These are phyloP conservation scores for Microhierax caerulescens DNA, from an alignment of 2,797 vertebrate species.

Conservation along the genomic window DNA sequence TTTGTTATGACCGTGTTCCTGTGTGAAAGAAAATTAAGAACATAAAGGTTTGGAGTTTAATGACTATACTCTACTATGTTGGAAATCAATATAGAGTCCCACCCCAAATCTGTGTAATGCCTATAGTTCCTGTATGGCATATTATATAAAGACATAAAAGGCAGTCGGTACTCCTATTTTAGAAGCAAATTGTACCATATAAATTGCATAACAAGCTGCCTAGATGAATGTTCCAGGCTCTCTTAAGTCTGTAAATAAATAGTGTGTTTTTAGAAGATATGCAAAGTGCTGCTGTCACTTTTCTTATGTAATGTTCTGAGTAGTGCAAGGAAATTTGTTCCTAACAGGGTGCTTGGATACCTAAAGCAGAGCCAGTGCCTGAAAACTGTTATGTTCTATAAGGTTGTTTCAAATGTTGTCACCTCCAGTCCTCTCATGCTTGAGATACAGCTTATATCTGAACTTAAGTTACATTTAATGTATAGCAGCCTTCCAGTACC, in stretches of 20 bases:
- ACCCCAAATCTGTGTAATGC: neutral
- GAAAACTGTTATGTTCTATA: neutral
- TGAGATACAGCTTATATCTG: neutral
- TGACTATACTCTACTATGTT: neutral
- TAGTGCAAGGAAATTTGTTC: neutral
- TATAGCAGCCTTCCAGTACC: neutral
- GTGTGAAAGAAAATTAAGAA: neutral
- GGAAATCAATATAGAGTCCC: neutral
- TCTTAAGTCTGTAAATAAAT: neutral
- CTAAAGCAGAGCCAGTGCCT: neutral
- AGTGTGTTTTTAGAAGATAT: neutral
- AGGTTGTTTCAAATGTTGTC: neutral
- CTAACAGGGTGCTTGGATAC: neutral
- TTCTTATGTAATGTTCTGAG: neutral
- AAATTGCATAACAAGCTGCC: slow-evolving; percentile 7
- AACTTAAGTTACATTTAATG: neutral
- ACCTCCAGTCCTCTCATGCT: neutral
- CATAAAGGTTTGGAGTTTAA: neutral
- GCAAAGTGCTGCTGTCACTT: neutral
- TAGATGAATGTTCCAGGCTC: neutral
- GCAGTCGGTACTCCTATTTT: neutral
- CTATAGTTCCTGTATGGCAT: neutral
- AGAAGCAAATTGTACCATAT: neutral
- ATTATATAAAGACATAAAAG: neutral
- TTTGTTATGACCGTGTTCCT: neutral